Conservation (phyloP, 2,113 vertebrate genomes). For the Nematolebias whitei region DNA sequence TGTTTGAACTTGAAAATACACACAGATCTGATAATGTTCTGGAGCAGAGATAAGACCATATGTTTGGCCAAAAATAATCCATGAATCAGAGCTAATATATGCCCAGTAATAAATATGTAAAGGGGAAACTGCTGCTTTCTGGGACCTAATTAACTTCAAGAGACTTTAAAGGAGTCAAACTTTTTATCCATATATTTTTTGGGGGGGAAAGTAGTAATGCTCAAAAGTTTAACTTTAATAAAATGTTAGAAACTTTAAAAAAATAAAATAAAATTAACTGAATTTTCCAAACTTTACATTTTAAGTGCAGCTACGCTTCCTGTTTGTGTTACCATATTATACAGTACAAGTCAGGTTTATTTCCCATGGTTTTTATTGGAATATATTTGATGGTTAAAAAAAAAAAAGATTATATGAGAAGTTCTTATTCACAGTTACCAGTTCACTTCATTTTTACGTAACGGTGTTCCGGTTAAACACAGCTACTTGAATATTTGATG, state of each 20-base stretch:
- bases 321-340: not conserved
- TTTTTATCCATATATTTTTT: not conserved
- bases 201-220: not conserved
- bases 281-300: no score
- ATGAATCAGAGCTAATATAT: not conserved
- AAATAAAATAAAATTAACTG: no score
- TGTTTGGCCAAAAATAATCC: not conserved
- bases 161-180: not conserved
- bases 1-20: slow-evolving; percentile 38
- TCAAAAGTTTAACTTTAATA: not conserved
- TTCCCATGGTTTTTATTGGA: no score
- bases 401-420: no score
- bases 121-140: not conserved
- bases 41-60: slow-evolving; percentile 10
- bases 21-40: slow-evolving; percentile 4
- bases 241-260: not conserved
- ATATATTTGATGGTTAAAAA: no score
- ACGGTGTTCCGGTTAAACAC: not conserved
- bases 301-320: no score
- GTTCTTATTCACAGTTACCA: no score
- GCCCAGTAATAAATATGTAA: not conserved
- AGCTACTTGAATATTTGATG: not conserved
- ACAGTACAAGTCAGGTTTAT: not conserved
- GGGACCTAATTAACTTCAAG: slow-evolving; percentile 2
- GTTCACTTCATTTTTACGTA: no score